These are phyloP conservation scores for Drosophila diplacantha DNA, from an alignment of 2,888 invertebrate species.

Conservation along the genomic window DNA sequence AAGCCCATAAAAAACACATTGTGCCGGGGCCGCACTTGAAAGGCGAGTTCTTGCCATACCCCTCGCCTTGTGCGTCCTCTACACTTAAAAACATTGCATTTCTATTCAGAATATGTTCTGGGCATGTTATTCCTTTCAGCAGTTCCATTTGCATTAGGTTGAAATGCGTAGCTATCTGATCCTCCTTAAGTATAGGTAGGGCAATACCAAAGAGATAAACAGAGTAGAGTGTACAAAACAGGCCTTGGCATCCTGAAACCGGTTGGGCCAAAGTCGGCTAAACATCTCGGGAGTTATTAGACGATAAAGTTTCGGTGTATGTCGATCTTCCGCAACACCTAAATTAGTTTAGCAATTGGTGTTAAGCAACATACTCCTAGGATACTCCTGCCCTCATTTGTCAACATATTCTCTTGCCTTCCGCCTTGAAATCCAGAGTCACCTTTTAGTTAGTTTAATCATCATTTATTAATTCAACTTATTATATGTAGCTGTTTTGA, in stretches of 20 bases:
- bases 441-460: no score
- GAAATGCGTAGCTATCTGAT: background rate
- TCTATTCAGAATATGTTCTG: background rate
- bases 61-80: background rate
- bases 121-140: background rate
- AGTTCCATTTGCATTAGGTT: background rate
- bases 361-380: background rate
- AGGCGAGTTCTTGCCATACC: constrained; percentile 33
- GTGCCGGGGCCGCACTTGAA: constrained; percentile 60
- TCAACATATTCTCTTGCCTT: background rate
- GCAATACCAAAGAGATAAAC: background rate
- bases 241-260: background rate
- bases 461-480: no score
- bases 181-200: background rate
- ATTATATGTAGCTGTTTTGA: no score
- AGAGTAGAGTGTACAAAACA: background rate
- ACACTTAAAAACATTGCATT: constrained; percentile 8
- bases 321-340: background rate
- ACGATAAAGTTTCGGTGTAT: background rate
- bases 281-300: background rate
- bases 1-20: constrained; percentile 68
- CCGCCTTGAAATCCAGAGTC: background rate
- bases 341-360: background rate
- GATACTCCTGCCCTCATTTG: background rate
- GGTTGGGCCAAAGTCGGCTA: background rate